Evolutionary conservation across 2,797 vertebrate species (phyloP), one percentile per base, ranked within the genome.

Genomic region (Sparus aurata): DNA sequence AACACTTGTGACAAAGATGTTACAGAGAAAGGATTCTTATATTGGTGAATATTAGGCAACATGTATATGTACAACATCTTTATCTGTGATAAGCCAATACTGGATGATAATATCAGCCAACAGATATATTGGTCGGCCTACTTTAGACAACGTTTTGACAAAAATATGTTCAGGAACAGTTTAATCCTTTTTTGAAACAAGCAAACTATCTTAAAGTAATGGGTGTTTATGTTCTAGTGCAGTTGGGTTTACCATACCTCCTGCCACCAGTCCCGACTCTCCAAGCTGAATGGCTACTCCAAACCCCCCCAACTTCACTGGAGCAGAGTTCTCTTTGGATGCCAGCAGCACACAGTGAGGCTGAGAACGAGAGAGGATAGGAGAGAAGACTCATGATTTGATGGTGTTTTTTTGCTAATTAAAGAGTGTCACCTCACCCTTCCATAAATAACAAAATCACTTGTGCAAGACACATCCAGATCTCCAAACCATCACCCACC

Each of bases 271-370:
- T 75, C 98, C 98, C 10, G 98, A 99, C 88, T 99, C 98, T 58
- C 98, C 98, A 25, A 99, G 96, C 64, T 99, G 98, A 95, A 99
- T 99, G 82, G 98, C 98, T 59, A 99, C 98, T 27, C 98, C 98
- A n/a, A 99, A 99, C 30, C 98, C 98, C 16, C 98, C 98, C 79
- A 99, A 94, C 87, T 99, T 99, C 80, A 99, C 98, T 0, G 98
- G 98, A 77, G 98, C 98, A 0, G 98, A 99, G 91, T 99, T 99
- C 93, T 99, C 98, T 91, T 99, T 99, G 79, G 98, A 99, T 45
- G 98, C 98, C 89, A 99, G 96, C 73, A 99, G 93, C 82, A 99
- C 98, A 92, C 98, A 99, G 95, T 99, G 98, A 79, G 98, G 98
- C 98, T 99, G 92, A 88, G 91, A 41, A 76, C 1, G 18, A 87